Evolutionary conservation across 2,888 invertebrate genomes (phyloP), one percentile per base, ranked within the genome.

Genomic region (Torymus tubicola): DNA sequence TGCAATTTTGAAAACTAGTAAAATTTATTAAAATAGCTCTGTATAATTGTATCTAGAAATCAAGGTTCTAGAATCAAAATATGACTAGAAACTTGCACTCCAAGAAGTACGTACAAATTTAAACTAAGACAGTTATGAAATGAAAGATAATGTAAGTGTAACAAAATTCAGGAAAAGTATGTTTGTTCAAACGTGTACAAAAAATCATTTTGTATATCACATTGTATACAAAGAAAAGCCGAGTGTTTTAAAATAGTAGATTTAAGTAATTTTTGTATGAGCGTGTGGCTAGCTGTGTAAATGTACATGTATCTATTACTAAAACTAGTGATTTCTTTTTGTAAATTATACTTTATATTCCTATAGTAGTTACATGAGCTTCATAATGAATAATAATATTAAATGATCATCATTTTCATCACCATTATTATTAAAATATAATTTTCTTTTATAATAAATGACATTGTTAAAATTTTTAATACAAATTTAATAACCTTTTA

Each of bases 61-160:
- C 65, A 76, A 69, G 67, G 18, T 71, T 80, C 71, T 71, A 80
- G 75, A 76, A 75, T 71, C 18, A 69, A 77, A 76, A 77, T 77
- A 69, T 77, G 60, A 72, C 76, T 76, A 77, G 72, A 81, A 73
- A 81, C 68, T 77, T 72, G 74, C 80, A 80, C 80, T 76, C 65
- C 81, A 73, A 77, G 58, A 61, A 52, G 57, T 72, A 77, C 73
- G 81, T 81, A 81, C 81, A 81, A 81, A 81, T 77, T 81, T 77
- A 81, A 69, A 69, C 52, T 81, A 81, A 81, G 77, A 14, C 72
- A 58, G 75, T 69, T 81, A 57, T 50, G 50, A 63, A 67, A 68
- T 61, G 14, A 75, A 75, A 65, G 70, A 61, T 50, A 70, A 68
- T 75, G 52, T 74, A 78, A 60, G 75, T n/a, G 61, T 67, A 61